phyloP scores from a whole-genome alignment of 2,888 invertebrate species.

The Lepeophtheirus nordmannii region DNA sequence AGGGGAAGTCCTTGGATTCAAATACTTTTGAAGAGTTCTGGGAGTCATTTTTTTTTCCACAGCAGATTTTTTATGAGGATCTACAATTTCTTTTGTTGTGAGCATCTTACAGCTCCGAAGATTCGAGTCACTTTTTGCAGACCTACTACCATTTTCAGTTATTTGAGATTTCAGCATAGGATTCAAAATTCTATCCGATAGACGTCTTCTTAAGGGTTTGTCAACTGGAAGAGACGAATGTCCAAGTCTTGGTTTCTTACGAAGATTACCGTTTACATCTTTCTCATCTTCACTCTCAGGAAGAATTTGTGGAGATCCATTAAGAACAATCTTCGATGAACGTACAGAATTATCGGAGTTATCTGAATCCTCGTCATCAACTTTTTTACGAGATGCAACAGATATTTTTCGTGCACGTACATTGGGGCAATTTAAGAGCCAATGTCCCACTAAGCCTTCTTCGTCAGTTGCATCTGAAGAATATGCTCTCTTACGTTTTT shows the following conservation, averaged over 20 bases:
- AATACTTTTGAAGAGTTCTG: background rate
- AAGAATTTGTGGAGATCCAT: conserved; percentile 5
- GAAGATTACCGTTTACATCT: background rate
- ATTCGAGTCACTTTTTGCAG: background rate
- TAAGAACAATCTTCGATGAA: background rate
- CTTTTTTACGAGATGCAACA: background rate
- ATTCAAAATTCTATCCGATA: background rate
- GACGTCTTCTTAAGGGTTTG: background rate
- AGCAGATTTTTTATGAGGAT: background rate
- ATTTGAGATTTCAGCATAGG: background rate
- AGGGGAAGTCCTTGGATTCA: background rate
- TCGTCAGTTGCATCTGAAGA: background rate
- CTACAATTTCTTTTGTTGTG: background rate
- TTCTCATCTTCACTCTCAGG: conserved; percentile 3
- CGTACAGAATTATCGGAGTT: background rate
- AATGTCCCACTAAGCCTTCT: background rate
- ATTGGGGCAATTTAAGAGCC: background rate
- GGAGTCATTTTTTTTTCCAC: background rate
- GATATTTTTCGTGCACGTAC: conserved; percentile 2
- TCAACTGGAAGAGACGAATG: background rate
- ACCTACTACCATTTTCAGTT: background rate
- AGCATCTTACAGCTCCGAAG: background rate
- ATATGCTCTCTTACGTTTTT: background rate
- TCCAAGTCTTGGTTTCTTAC: background rate
- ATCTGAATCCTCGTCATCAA: background rate